These are phyloP conservation scores for Styela plicata DNA, from an alignment of 23 tunicate species.

Conservation along the genomic window DNA sequence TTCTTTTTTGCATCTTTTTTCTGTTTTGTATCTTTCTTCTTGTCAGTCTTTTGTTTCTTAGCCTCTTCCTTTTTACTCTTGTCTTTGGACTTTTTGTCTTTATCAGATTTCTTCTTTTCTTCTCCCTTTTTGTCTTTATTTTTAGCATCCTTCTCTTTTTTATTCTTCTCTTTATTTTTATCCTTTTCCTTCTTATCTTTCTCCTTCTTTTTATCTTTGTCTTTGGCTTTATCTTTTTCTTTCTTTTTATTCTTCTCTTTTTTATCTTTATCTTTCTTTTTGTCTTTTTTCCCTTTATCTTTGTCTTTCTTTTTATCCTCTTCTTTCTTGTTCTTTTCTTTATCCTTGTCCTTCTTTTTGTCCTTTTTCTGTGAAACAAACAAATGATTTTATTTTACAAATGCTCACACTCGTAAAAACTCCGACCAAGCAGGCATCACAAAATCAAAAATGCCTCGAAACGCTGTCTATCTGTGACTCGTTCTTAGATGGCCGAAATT, in stretches of 20 bases:
- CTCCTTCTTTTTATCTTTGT: not conserved
- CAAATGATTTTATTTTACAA: not conserved
- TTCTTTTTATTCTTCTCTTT: conserved; percentile 16
- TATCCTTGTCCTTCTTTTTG: not conserved
- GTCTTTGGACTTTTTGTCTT: conserved; percentile 3
- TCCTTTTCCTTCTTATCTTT: not conserved
- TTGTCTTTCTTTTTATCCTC: conserved; percentile 2
- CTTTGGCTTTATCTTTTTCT: not conserved
- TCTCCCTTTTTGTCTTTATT: not conserved
- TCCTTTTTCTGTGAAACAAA: not conserved
- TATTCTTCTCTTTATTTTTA: not conserved
- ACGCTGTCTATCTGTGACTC: no score
- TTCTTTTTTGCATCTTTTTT: not conserved
- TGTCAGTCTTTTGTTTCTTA: not conserved
- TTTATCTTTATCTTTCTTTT: not conserved
- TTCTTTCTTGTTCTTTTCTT: not conserved
- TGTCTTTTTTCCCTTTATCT: not conserved
- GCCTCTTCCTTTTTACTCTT: not conserved
- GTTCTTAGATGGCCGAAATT: no score
- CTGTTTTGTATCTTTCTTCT: not conserved
- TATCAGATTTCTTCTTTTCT: not conserved
- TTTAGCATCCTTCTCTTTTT: not conserved
- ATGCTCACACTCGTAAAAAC: no score
- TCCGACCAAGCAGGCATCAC: no score
- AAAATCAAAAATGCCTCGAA: no score